phyloP scores from a whole-genome alignment of 2,797 vertebrate species.

The Lates japonicus region DNA sequence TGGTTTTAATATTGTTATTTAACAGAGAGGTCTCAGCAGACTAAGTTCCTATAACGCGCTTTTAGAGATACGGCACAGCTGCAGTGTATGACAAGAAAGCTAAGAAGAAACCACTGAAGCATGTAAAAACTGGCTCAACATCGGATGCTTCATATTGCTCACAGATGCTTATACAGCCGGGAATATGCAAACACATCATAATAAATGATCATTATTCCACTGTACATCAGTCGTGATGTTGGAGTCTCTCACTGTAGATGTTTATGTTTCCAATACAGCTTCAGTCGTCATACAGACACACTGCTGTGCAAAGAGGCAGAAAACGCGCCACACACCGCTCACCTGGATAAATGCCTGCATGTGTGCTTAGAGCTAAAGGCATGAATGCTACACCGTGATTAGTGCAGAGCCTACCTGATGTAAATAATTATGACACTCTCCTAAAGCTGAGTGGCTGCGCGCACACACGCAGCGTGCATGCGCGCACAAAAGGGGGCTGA shows the following conservation, averaged over 20 bases:
- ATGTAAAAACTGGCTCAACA: conserved; percentile 75
- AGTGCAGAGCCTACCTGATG: conserved; percentile 76
- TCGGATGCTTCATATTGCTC: conserved; percentile 51
- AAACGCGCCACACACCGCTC: conserved; percentile 49
- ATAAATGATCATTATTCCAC: conserved; percentile 76
- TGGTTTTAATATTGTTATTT: conserved; percentile 14
- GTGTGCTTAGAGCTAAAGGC: conserved; percentile 75
- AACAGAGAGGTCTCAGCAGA: conserved; percentile 33
- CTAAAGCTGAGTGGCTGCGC: conserved; percentile 46
- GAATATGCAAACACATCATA: conserved; percentile 18
- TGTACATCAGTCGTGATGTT: conserved; percentile 86
- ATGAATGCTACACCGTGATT: conserved; percentile 75
- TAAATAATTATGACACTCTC: conserved; percentile 66
- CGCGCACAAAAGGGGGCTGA: conserved; percentile 42
- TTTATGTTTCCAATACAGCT: conserved; percentile 75
- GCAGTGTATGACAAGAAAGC: conserved; percentile 31
- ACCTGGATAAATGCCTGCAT: conserved; percentile 76
- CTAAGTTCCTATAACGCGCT: conserved; percentile 40
- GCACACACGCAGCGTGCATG: conserved; percentile 37
- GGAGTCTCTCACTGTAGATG: conserved; percentile 65
- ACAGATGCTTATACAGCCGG: conserved; percentile 40
- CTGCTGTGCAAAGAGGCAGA: conserved; percentile 66
- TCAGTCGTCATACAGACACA: conserved; percentile 67
- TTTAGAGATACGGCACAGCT: conserved; percentile 35
- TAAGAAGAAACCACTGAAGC: conserved; percentile 55